A percentile compares a stretch with the other conserved stretches of the same genome.
Conservation (phyloP, 2,888 invertebrate genomes). For the Heliconius ismenius region DNA sequence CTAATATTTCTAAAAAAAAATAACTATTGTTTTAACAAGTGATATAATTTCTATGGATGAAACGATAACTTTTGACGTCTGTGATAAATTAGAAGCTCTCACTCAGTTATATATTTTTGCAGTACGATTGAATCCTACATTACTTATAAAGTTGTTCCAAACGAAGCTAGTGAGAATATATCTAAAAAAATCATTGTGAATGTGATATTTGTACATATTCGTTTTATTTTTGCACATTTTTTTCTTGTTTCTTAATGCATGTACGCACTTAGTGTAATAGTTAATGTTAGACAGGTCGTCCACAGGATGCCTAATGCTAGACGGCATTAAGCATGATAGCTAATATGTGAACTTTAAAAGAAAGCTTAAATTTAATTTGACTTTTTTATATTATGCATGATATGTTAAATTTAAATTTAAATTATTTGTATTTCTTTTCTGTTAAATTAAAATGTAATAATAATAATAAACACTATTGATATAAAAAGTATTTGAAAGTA, state of each 20-base stretch:
- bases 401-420: not conserved
- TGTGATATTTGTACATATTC: conserved; percentile 36
- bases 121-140: conserved; percentile 21
- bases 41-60: no score
- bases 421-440: not conserved
- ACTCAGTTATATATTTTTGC: not conserved
- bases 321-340: not conserved
- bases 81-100: conserved; percentile 14
- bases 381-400: not conserved
- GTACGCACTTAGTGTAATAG: conserved; percentile 36
- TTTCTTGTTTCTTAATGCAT: conserved; percentile 36
- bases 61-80: not conserved
- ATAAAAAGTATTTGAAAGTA: not conserved
- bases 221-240: conserved; percentile 28
- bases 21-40: not conserved
- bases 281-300: conserved; percentile 26
- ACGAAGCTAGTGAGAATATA: conserved; percentile 26
- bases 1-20: not conserved
- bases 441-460: not conserved
- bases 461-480: not conserved
- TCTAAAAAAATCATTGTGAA: conserved; percentile 27
- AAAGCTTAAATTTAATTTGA: not conserved
- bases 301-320: not conserved
- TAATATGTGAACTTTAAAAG: not conserved
- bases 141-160: conserved; percentile 6